Percentiles rank a stretch among this genome's conserved stretches.
These are phyloP conservation scores for Drosophila insularis DNA, from an alignment of 1,140 invertebrate genomes.

Conservation along the genomic window DNA sequence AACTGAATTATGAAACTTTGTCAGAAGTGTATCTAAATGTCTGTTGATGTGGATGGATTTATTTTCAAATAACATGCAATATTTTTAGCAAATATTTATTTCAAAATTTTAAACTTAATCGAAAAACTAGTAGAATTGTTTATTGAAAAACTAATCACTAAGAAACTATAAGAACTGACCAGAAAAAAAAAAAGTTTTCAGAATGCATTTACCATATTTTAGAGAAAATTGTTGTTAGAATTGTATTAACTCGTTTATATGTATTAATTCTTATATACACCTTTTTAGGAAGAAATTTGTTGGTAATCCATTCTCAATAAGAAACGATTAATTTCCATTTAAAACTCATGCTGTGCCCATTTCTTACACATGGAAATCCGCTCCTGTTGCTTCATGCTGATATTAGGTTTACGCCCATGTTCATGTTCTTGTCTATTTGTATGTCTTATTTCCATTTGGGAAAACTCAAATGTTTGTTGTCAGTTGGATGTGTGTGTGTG, in stretches of 20 bases:
- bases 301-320: slow-evolving; percentile 3
- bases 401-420: slow-evolving; percentile 72
- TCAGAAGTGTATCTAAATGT: no score
- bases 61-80: no score
- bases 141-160: no score
- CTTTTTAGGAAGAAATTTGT: background rate
- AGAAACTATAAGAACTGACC: no score
- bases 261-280: background rate
- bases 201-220: background rate
- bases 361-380: slow-evolving; percentile 28
- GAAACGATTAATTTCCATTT: slow-evolving; percentile 9
- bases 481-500: slow-evolving; percentile 57
- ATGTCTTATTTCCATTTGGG: slow-evolving; percentile 53
- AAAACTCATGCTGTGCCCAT: background rate
- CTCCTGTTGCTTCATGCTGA: slow-evolving; percentile 48
- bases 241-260: no score
- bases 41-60: no score
- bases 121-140: no score
- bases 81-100: no score
- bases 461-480: slow-evolving; percentile 38
- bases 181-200: no score
- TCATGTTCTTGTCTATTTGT: slow-evolving; percentile 54
- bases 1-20: no score
- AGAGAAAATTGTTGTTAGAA: background rate
- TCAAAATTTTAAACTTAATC: no score